Base-by-base conservation (phyloP, 35 echinoderm and acorn worm species). In the Apostichopus japonicus region DNA sequence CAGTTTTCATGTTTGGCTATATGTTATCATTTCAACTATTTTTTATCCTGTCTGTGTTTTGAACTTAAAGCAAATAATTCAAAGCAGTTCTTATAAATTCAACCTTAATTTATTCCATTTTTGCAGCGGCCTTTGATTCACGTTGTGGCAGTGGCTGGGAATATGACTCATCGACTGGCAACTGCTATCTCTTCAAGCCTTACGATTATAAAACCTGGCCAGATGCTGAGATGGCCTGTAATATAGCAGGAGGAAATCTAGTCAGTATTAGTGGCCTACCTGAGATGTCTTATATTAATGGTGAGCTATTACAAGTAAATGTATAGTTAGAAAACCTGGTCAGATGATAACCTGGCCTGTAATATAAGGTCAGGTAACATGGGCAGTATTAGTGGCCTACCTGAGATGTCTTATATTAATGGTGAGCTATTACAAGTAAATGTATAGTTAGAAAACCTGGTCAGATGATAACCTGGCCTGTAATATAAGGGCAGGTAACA, bases 241-340 rank as follows among this genome's bases (percentile, higher is more conserved):
- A 86, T 23, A 75, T 86, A 7, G 93, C 84, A 77, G 97, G 97
- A 53, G 97, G 97, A 5, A 79, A 94, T 73, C 83, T 99, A 1
- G 87, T 94, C 55, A 99, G 97, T 65, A 92, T 99, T 24, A 70
- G 21, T 23, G 86, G 88, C 21, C 16, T 62, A 0, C 16, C 33
- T n/a, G 97, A 98, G 84, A 93, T 94, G 83, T 93, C 87, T 67
- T 98, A 96, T 61, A 93, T 98, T 24, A 94, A 93, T n/a, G 93
- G 97, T 98, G 78, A 75, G 71, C 33, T 44, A 44, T 44, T 44
- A 44, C 33, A 44, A 44, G 33, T 44, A 44, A 44, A 44, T 44
- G 33, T 44, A 44, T 44, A 44, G 33, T 57, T 93, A 93, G 62
- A 70, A 78, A 13, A 92, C 16, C 55, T 99, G 97, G 97, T 23